phyloP scores from a whole-genome alignment of 2,113 vertebrate genomes.

The Halcyon malimbica region DNA sequence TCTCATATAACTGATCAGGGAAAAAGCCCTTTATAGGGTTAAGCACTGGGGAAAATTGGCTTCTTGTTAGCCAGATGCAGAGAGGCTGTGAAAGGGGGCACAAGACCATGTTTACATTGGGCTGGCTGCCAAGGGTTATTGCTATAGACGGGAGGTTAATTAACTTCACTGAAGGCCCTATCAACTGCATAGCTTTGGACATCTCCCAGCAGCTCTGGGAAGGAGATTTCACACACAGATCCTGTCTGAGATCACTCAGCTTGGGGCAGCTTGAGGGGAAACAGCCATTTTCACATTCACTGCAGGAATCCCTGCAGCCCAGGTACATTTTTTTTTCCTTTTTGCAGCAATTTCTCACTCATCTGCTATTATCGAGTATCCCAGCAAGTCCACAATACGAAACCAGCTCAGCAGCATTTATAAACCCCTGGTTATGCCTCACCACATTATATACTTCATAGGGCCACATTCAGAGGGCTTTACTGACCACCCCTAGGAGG shows the following conservation, averaged over 20 bases:
- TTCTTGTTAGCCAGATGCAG: neutral
- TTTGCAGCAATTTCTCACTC: neutral
- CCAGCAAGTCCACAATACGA: neutral
- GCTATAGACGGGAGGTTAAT: constrained; percentile 19
- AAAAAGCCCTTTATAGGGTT: neutral
- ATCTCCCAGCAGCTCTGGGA: neutral
- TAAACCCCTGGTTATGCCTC: neutral
- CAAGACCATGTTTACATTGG: neutral
- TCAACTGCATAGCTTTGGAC: neutral
- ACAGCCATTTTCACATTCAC: neutral
- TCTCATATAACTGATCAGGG: neutral
- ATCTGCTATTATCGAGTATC: neutral
- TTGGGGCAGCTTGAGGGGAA: neutral
- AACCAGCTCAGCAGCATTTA: neutral
- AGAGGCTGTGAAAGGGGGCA: neutral
- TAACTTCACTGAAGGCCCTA: neutral
- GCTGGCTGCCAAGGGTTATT: constrained; percentile 28
- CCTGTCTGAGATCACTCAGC: neutral
- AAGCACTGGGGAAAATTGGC: neutral
- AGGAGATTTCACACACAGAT: neutral
- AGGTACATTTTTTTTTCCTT: neutral
- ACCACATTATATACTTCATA: fast-evolving
- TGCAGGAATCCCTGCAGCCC: neutral
- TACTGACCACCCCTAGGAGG: neutral
- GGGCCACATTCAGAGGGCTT: neutral